phyloP scores from a whole-genome alignment of 2,888 invertebrate genomes.

The Nephrotoma flavescens region DNA sequence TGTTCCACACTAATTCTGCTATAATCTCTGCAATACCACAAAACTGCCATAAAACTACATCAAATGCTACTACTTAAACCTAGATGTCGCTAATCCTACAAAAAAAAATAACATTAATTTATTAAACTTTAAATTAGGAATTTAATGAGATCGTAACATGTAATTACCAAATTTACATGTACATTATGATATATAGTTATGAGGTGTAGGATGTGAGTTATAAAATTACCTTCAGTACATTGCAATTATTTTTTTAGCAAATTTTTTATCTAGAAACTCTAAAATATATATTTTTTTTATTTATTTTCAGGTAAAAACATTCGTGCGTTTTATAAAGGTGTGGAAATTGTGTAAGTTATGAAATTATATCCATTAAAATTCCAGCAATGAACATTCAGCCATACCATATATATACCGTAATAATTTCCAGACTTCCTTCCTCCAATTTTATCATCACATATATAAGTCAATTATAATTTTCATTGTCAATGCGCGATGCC shows the following conservation, averaged over 20 bases:
- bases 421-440: neutral
- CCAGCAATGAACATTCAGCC: neutral
- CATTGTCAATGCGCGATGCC: neutral
- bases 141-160: too few relatives aligned
- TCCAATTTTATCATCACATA: neutral
- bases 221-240: neutral
- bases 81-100: too few relatives aligned
- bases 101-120: too few relatives aligned
- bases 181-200: neutral
- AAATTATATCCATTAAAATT: neutral
- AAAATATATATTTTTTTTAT: neutral
- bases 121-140: too few relatives aligned
- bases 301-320: neutral
- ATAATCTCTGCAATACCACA: too few relatives aligned
- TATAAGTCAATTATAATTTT: neutral
- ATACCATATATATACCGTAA: neutral
- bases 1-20: too few relatives aligned
- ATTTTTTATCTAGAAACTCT: neutral
- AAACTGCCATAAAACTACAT: too few relatives aligned
- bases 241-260: neutral
- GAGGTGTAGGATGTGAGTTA: neutral
- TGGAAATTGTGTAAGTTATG: neutral
- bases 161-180: too few relatives aligned
- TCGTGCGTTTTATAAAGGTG: neutral
- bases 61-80: too few relatives aligned